Evolutionary conservation across 1,140 invertebrate species (phyloP), one percentile per base, ranked within the genome.

Genomic region (Zophobas morio): DNA sequence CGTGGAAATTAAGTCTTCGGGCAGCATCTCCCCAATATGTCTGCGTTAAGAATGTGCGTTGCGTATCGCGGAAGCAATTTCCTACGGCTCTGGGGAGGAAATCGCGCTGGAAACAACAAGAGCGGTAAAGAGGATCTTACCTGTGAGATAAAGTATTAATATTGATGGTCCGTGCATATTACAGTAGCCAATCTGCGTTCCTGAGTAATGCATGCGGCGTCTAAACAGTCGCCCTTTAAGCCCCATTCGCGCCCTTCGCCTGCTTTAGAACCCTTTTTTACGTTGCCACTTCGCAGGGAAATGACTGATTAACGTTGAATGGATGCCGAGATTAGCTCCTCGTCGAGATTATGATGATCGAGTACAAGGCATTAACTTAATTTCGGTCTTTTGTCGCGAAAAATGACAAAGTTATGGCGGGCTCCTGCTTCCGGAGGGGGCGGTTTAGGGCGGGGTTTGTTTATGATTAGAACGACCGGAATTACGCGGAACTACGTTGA

Each of bases 131-230:
- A 71, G 60, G 60, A 73, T 77, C 76, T 77, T 73, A 77, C 76
- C 76, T 77, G 63, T 36, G 75, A 73, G 71, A 78, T 78, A 76
- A 78, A 76, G 70, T 71, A 79, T 79, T 79, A 79, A 79, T 79
- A 79, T 79, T 79, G 74, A 79, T 79, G 74, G 78, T 40, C 46
- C 70, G 70, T 79, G 78, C 78, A 79, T 79, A 79, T 79, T 79
- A 74, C 78, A 81, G 72, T 8, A 81, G 78, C 80, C 80, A 81
- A 81, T 81, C 77, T 81, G 60, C 71, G 80, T 78, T 79, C 51
- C 47, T 81, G 71, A 74, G 74, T 81, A 79, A 81, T 81, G 78
- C 80, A 81, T 81, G 71, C 35, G 74, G 70, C 54, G 78, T 74
- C 51, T 71, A 75, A 63, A 76, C 56, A 66, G 60, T 42, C 60